Percentiles rank a stretch among this genome's conserved stretches.
These are phyloP conservation scores for Hirtodrosophila confusa DNA, from an alignment of 2,888 invertebrate genomes.

Conservation along the genomic window DNA sequence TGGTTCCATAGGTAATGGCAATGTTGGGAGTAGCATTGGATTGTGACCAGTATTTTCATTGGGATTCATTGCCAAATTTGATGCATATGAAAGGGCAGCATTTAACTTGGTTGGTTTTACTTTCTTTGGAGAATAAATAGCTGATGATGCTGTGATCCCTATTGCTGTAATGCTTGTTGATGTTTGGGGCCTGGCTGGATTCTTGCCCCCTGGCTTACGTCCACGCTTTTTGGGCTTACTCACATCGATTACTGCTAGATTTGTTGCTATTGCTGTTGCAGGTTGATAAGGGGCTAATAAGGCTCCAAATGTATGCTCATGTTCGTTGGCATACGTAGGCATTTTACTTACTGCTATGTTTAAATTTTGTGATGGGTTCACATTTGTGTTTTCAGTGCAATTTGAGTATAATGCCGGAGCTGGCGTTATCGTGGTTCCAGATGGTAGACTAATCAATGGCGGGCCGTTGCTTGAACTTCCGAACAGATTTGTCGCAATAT, in stretches of 20 bases:
- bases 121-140: slow-evolving; percentile 26
- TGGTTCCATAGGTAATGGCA: slow-evolving; percentile 40
- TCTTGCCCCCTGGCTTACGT: slow-evolving; percentile 82
- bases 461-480: slow-evolving; percentile 22
- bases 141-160: background rate
- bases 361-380: background rate
- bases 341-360: slow-evolving; percentile 9
- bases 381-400: slow-evolving; percentile 8
- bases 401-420: slow-evolving; percentile 41
- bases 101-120: slow-evolving; percentile 17
- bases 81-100: background rate
- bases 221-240: slow-evolving; percentile 81
- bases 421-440: slow-evolving; percentile 83
- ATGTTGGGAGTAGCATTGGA: background rate
- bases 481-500: slow-evolving; percentile 34
- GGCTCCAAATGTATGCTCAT: slow-evolving; percentile 1
- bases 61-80: background rate
- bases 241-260: slow-evolving; percentile 18
- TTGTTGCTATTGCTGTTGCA: background rate
- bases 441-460: slow-evolving; percentile 79
- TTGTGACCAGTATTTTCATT: background rate
- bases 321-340: slow-evolving; percentile 6
- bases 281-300: background rate
- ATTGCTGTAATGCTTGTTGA: slow-evolving; percentile 7
- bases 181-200: slow-evolving; percentile 54